Evolutionary conservation across 30 jellyfish, hydroid and myxozoan genomes (phyloP).

Genomic region (Chrysaora quinquecirrha): DNA sequence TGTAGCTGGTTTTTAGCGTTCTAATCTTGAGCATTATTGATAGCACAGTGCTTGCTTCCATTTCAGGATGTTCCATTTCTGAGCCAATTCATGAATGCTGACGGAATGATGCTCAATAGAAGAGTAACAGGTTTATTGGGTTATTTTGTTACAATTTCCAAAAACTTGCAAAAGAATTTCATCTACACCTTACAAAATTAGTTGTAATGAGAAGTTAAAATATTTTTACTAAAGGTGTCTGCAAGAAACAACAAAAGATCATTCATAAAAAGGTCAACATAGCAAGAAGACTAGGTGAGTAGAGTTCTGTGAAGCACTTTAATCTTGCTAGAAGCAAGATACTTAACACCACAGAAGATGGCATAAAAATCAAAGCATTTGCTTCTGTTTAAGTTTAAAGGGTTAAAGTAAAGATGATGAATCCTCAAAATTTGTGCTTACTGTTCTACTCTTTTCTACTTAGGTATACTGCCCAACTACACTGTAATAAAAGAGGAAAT

Average conservation of each 20-base stretch:
- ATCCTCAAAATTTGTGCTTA: too few relatives aligned
- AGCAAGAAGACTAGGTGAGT: constrained; percentile 85
- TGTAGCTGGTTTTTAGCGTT: too few relatives aligned
- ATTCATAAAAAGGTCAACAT: constrained; percentile 61
- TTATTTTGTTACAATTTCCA: too few relatives aligned
- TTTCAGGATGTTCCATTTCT: constrained; percentile 86
- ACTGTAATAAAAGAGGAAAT: constrained; percentile 57
- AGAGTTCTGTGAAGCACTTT: not conserved
- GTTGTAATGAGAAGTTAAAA: too few relatives aligned
- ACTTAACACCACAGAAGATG: too few relatives aligned
- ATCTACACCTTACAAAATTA: too few relatives aligned
- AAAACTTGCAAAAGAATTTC: not conserved
- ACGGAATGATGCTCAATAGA: constrained; percentile 85
- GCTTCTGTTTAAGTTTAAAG: too few relatives aligned
- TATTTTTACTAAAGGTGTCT: constrained; percentile 92
- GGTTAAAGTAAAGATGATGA: too few relatives aligned
- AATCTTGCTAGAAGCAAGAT: not conserved
- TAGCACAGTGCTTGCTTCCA: not conserved
- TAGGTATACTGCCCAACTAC: constrained; percentile 64
- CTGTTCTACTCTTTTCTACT: too few relatives aligned
- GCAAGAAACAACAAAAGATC: constrained; percentile 81
- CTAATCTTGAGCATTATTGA: not conserved
- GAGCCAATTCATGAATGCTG: constrained; percentile 82
- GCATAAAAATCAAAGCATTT: too few relatives aligned
- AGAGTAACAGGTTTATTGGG: constrained; percentile 77